phyloP scores from a whole-genome alignment of 2,797 vertebrate species.

The Halcyon badia region DNA sequence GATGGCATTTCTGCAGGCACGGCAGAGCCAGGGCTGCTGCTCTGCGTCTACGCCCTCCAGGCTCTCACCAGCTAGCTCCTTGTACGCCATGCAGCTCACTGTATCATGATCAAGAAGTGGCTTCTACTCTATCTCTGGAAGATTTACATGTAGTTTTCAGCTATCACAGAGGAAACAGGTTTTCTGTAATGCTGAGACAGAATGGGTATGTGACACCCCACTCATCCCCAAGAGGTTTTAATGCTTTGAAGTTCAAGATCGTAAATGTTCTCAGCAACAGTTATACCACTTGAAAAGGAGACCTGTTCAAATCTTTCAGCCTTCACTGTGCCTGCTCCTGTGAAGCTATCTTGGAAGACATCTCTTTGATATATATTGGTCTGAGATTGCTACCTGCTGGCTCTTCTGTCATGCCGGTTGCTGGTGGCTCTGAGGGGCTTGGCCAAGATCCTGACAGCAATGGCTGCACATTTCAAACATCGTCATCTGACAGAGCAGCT shows the following conservation, averaged over 20 bases:
- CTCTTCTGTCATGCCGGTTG: neutral
- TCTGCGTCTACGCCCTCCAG: neutral
- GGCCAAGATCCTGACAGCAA: neutral
- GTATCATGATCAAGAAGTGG: neutral
- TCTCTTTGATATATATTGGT: neutral
- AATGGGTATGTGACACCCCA: neutral
- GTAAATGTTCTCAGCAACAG: neutral
- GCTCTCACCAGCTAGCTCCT: neutral
- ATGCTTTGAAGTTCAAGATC: slow-evolving; percentile 39
- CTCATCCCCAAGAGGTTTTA: neutral
- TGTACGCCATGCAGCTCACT: accelerated
- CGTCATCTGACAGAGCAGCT: neutral
- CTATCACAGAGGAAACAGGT: neutral
- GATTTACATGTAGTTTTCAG: neutral
- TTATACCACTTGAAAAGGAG: neutral
- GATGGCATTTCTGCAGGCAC: accelerated
- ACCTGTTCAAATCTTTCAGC: neutral
- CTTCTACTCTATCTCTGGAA: neutral
- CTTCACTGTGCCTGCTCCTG: neutral
- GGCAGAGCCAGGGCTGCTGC: neutral
- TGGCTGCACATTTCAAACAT: neutral
- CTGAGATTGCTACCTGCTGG: neutral
- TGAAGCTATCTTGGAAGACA: neutral
- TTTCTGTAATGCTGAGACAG: neutral
- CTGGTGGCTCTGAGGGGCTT: neutral